These are phyloP conservation scores for Caenorhabditis angaria DNA, from an alignment of 2,888 invertebrate genomes.

Conservation along the genomic window DNA sequence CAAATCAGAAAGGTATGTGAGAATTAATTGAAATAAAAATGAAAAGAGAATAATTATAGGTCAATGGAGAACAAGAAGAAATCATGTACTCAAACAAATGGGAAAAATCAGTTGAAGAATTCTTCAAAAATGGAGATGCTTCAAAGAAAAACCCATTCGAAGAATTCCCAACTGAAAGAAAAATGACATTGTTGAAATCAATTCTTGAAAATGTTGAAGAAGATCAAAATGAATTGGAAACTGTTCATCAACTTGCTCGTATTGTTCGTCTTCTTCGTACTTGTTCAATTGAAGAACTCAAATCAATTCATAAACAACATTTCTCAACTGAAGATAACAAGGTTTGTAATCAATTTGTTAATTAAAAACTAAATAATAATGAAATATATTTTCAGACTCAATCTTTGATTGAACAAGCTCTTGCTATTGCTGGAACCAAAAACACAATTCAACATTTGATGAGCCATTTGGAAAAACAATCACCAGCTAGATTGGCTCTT, in stretches of 20 bases:
- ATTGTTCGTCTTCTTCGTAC: slow-evolving; percentile 62
- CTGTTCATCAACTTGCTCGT: slow-evolving; percentile 48
- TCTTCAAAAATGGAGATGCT: slow-evolving; percentile 58
- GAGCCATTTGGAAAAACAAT: slow-evolving; percentile 46
- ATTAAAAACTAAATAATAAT: too few species aligned
- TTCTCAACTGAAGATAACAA: slow-evolving; percentile 42
- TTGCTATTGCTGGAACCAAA: slow-evolving; percentile 58
- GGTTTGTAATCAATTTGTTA: slow-evolving; percentile 5
- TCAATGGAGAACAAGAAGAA: slow-evolving; percentile 45
- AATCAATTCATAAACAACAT: slow-evolving; percentile 49
- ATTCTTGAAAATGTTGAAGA: slow-evolving; percentile 46
- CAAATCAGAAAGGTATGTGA: slow-evolving; percentile 38
- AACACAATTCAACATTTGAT: slow-evolving; percentile 54
- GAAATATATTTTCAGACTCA: slow-evolving; percentile 29
- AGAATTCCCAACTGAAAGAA: slow-evolving; percentile 46
- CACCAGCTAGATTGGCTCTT: slow-evolving; percentile 37
- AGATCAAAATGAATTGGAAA: slow-evolving; percentile 46
- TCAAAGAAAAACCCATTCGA: slow-evolving; percentile 43
- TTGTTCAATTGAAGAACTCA: slow-evolving; percentile 53
- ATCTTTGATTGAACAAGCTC: slow-evolving; percentile 54
- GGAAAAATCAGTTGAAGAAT: slow-evolving; percentile 53
- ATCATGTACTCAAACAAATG: slow-evolving; percentile 50
- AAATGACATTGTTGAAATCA: slow-evolving; percentile 41
- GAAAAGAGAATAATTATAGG: slow-evolving; percentile 13
- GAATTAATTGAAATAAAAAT: not conserved